Evolutionary conservation across 2,797 vertebrate species (phyloP).

Genomic region (Kryptopterus vitreolus): DNA sequence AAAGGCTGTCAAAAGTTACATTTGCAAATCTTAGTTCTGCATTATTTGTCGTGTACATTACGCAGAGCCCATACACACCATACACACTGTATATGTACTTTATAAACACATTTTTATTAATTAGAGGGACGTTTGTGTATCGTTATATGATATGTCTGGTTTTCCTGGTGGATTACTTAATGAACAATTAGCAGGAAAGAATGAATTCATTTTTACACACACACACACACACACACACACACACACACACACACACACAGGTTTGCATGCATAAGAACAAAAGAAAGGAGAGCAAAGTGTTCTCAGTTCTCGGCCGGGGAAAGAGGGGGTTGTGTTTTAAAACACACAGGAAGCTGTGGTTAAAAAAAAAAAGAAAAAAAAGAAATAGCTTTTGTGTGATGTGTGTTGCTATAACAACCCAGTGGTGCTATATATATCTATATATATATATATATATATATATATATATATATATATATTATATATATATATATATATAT

Average conservation of each 20-base stretch:
- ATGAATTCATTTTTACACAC: not conserved
- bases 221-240: too few species aligned
- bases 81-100: too few species aligned
- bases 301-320: slow-evolving; percentile 31
- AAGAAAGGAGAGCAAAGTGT: slow-evolving; percentile 47
- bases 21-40: slow-evolving; percentile 9
- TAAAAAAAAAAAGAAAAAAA: slow-evolving; percentile 64
- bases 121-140: not conserved
- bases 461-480: too few species aligned
- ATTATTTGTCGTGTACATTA: not conserved
- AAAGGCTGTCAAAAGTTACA: slow-evolving; percentile 18
- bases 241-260: too few species aligned
- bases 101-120: too few species aligned
- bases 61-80: not conserved
- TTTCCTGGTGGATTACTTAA: not conserved
- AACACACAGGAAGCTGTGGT: slow-evolving; percentile 81
- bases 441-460: too few species aligned
- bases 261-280: slow-evolving; percentile 30
- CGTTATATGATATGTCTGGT: not conserved
- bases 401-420: slow-evolving; percentile 75
- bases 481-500: slow-evolving; percentile 69
- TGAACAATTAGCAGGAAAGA: not conserved
- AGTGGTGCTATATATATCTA: slow-evolving; percentile 68
- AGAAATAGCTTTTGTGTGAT: slow-evolving; percentile 69
- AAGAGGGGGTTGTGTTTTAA: slow-evolving; percentile 37